phyloP scores from a whole-genome alignment of 2,113 vertebrate species.

The Sturnira hondurensis region DNA sequence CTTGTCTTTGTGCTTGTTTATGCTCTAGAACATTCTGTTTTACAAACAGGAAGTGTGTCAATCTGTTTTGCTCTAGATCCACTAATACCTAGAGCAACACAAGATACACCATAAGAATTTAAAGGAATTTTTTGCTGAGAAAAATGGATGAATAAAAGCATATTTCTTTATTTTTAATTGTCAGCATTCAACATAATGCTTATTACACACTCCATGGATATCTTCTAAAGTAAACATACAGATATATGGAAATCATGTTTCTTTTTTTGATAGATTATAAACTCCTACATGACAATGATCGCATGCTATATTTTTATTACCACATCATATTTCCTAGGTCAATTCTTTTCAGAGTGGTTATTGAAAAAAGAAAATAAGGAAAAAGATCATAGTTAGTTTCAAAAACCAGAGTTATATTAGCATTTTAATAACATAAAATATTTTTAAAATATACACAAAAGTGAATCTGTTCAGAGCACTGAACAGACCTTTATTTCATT shows the following conservation, averaged over 20 bases:
- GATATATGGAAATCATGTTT: neutral
- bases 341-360: neutral
- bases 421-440: neutral
- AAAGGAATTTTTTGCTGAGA: neutral
- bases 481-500: constrained; percentile 1
- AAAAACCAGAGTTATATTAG: neutral
- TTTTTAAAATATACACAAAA: neutral
- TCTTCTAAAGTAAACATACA: neutral
- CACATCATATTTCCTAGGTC: neutral
- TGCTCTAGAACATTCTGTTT: neutral
- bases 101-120: neutral
- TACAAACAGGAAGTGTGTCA: neutral
- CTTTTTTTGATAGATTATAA: neutral
- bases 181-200: neutral
- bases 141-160: neutral
- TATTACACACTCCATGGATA: neutral
- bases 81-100: neutral
- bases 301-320: neutral
- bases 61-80: neutral
- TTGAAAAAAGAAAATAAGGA: neutral
- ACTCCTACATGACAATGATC: neutral
- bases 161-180: neutral
- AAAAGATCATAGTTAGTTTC: neutral
- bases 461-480: neutral
- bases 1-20: neutral